Base-by-base conservation (phyloP, 2,113 vertebrate genomes). In the Theropithecus gelada region DNA sequence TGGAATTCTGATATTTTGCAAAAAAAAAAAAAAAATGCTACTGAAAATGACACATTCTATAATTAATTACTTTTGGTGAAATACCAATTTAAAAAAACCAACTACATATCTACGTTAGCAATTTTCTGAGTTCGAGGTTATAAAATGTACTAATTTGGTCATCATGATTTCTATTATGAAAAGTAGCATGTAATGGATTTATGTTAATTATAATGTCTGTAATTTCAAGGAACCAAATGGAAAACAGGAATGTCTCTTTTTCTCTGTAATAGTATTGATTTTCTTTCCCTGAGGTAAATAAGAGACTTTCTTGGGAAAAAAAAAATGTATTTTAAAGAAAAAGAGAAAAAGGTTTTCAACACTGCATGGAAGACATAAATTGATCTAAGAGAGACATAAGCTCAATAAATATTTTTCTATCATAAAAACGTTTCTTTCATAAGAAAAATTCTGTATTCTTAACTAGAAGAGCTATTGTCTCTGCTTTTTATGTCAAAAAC, bases 331-430 rank as follows among this genome's bases (percentile, higher is more conserved):
- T 91, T 96, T 90, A 57, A 76, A 96, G 35, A 11, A 66, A 88
- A 94, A 76, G 16, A 90, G 35, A 95, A 73, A 76, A 57, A 59
- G 8, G 10, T 48, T 94, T 91, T 68, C 25, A 84, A 96, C 64
- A 7, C 23, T 90, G 6, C 70, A 95, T 32, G 3, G 35, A 90
- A 76, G 52, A 68, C 10, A 48, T 57, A 90, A 81, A 81, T 5
- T 96, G 45, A 86, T 57, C 80, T 93, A 87, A 57, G 80, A 70
- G 57, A 96, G 64, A 81, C 35, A 86, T n/a, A 97, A 90, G 38
- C 11, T 93, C 87, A 90, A 59, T 90, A 92, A 93, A 82, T 32
- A 86, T 16, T 35, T 94, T 90, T 83, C n/a, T 88, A 80, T 27
- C 38, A 76, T 72, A 50, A 92, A 94, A 88, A 17, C 22, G 30